Conservation (phyloP, 2,113 vertebrate genomes). For the Pachycephala philippinensis region DNA sequence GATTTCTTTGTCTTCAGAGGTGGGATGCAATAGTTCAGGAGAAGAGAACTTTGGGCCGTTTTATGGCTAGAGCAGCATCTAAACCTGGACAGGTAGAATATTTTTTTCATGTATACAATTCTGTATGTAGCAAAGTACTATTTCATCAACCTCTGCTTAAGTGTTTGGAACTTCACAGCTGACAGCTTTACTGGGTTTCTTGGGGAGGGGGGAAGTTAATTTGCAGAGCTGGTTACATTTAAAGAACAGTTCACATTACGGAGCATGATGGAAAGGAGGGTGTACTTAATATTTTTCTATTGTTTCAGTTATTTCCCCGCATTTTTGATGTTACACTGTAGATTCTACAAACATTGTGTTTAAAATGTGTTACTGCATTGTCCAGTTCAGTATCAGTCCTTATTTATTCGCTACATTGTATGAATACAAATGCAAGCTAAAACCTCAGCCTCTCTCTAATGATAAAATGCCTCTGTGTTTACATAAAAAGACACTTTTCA, state of each 20-base stretch:
- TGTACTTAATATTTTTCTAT: background rate
- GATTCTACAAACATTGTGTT: background rate
- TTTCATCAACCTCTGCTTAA: background rate
- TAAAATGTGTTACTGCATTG: background rate
- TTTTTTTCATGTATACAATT: background rate
- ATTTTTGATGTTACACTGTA: background rate
- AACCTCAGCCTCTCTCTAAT: background rate
- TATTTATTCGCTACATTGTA: background rate
- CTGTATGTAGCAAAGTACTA: background rate
- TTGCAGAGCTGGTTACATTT: background rate
- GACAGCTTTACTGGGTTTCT: background rate
- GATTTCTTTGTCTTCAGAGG: constrained; percentile 72
- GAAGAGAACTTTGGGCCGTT: constrained; percentile 69
- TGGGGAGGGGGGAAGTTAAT: background rate
- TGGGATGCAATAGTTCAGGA: constrained; percentile 78
- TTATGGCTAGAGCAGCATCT: constrained; percentile 59
- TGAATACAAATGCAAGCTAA: background rate
- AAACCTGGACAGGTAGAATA: constrained; percentile 79
- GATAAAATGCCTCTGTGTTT: background rate
- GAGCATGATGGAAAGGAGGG: background rate
- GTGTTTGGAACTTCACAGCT: background rate
- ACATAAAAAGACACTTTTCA: background rate
- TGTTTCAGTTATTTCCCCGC: background rate
- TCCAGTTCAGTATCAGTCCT: background rate
- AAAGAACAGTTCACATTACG: background rate